Percentiles rank a stretch among this genome's conserved stretches.
Evolutionary conservation across 1,140 invertebrate species (phyloP).

Genomic region (Neodiprion fabricii): DNA sequence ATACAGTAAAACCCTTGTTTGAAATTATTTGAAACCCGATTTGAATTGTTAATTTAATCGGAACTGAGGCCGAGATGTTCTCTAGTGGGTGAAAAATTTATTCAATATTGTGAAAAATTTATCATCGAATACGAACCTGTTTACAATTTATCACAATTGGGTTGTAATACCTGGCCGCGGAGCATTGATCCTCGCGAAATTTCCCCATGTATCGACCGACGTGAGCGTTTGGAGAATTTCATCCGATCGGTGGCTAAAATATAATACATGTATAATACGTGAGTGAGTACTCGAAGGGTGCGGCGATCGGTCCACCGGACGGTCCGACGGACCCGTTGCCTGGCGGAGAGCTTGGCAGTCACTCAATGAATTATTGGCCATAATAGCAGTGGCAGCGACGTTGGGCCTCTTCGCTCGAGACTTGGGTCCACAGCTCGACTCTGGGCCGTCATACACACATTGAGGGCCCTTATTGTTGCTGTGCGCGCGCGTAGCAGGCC

Average conservation of each 20-base stretch:
- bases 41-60: too few species aligned
- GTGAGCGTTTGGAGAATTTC: neutral
- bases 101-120: too few species aligned
- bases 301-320: constrained; percentile 33
- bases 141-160: too few species aligned
- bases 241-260: neutral
- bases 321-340: constrained; percentile 30
- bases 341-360: constrained; percentile 50
- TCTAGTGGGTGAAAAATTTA: too few species aligned
- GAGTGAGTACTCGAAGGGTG: constrained; percentile 41
- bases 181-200: too few species aligned
- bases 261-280: constrained; percentile 25
- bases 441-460: constrained; percentile 14
- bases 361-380: constrained; percentile 60
- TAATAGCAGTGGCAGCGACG: constrained; percentile 57
- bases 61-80: too few species aligned
- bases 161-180: too few species aligned
- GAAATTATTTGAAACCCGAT: too few species aligned
- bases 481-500: constrained; percentile 17
- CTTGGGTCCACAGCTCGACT: constrained; percentile 43
- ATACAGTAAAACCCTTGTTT: too few species aligned
- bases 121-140: too few species aligned
- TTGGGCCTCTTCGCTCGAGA: constrained; percentile 37
- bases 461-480: constrained; percentile 39
- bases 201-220: too few species aligned